phyloP scores from a whole-genome alignment of 1,140 invertebrate species.

The Saccostrea echinata region DNA sequence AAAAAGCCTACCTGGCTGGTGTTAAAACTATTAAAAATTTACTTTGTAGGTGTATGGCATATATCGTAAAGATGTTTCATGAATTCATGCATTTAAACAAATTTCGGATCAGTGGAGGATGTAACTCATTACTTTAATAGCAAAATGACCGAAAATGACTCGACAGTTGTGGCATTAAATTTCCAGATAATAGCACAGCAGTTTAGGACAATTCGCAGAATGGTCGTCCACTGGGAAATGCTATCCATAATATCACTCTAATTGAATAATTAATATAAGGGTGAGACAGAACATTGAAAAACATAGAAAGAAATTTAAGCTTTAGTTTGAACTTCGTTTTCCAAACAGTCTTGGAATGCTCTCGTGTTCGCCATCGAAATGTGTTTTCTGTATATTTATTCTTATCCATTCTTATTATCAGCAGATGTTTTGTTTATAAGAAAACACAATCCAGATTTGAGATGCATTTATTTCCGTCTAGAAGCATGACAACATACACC shows the following conservation, averaged over 20 bases:
- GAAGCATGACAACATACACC: background rate
- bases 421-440: conserved; percentile 32
- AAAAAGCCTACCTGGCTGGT: background rate
- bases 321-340: background rate
- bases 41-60: background rate
- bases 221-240: background rate
- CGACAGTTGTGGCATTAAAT: conserved; percentile 31
- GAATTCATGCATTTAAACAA: background rate
- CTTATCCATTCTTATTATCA: conserved; percentile 33
- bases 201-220: background rate
- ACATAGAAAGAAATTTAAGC: background rate
- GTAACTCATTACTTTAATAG: conserved; percentile 10
- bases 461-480: background rate
- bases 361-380: conserved; percentile 7
- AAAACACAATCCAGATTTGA: conserved; percentile 34
- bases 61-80: background rate
- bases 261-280: conserved; percentile 1
- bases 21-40: background rate
- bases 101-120: background rate
- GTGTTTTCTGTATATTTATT: conserved; percentile 36
- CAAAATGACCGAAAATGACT: conserved; percentile 26
- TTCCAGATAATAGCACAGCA: conserved; percentile 19
- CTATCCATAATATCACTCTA: background rate
- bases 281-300: background rate
- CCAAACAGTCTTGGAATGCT: background rate